Percentiles rank a stretch among this genome's conserved stretches.
Conservation (phyloP, 1,140 invertebrate species). For the Drosophila seguyi region DNA sequence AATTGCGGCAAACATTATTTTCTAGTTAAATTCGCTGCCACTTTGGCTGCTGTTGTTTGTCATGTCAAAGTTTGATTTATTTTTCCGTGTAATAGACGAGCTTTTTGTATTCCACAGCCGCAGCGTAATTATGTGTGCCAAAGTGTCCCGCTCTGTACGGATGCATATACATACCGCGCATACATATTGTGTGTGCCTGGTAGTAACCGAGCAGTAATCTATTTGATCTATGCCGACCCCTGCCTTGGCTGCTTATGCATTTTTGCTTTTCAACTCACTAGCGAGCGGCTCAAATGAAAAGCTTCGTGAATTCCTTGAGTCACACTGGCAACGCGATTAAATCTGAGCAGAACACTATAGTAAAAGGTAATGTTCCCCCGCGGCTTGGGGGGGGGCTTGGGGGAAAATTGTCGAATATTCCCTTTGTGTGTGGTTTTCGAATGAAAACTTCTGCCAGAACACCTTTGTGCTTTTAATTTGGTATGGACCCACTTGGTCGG, state of each 20-base stretch:
- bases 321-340: slow-evolving; percentile 36
- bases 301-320: slow-evolving; percentile 27
- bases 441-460: slow-evolving; percentile 30
- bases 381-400: neutral
- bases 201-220: slow-evolving; percentile 59
- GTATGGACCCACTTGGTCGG: slow-evolving; percentile 12
- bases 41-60: slow-evolving; percentile 28
- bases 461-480: slow-evolving; percentile 36
- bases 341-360: slow-evolving; percentile 11
- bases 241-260: slow-evolving; percentile 62
- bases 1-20: slow-evolving; percentile 54
- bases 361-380: slow-evolving; percentile 29
- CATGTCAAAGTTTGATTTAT: slow-evolving; percentile 81
- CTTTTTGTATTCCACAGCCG: slow-evolving; percentile 54
- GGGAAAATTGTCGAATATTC: slow-evolving; percentile 52
- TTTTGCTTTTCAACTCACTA: slow-evolving; percentile 43
- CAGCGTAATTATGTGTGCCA: slow-evolving; percentile 50
- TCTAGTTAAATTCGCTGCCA: slow-evolving; percentile 35
- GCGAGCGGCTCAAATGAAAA: slow-evolving; percentile 33
- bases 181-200: slow-evolving; percentile 6
- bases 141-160: slow-evolving; percentile 24
- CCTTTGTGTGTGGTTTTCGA: slow-evolving; percentile 26
- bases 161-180: slow-evolving; percentile 11
- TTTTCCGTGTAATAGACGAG: slow-evolving; percentile 73
- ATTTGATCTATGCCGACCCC: slow-evolving; percentile 78